Evolutionary conservation across 1,140 invertebrate genomes (phyloP), one percentile per base, ranked within the genome.

Genomic region (Rhizoglyphus robini): DNA sequence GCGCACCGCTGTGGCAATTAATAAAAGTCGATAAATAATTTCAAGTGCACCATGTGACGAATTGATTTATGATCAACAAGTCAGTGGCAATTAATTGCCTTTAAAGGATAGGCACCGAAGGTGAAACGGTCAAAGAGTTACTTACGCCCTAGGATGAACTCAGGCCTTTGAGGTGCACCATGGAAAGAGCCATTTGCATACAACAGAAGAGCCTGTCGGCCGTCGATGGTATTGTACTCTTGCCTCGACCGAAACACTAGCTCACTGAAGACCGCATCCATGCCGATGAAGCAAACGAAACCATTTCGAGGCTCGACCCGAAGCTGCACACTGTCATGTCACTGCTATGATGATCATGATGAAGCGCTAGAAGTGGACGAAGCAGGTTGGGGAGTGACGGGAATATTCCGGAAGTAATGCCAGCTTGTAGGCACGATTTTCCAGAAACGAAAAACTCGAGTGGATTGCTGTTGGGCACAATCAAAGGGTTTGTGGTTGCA

Each of bases 131-230:
- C n/a, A n/a, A n/a, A n/a, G n/a, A n/a, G n/a, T n/a, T n/a, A 60
- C 58, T 60, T 60, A 60, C 58, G 11, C 58, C 58, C 4, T 29
- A 32, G 15, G 3, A 29, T n/a, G 58, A 60, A 32, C 36, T 29
- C 2, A 60, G 27, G 29, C 36, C 58, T 60, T 60, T 60, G 15
- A 60, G 2, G 29, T 60, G n/a, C n/a, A n/a, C n/a, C n/a, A n/a
- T n/a, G 58, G 27, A 60, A 60, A n/a, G 58, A 18, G 2, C 58
- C 58, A 27, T 29, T 60, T 13, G 58, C 58, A 60, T 38, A 60
- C 15, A 60, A 15, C 25, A 60, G 36, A 29, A 60, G 27, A 2
- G 58, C 58, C 29, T 60, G 58, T 11, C 27, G 15, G 15, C 29
- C 58, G 30, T 60, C 58, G 13, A 29, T 60, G 13, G 15, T 11